phyloP scores from a whole-genome alignment of 1,140 invertebrate genomes.

The Octopus sinensis region DNA sequence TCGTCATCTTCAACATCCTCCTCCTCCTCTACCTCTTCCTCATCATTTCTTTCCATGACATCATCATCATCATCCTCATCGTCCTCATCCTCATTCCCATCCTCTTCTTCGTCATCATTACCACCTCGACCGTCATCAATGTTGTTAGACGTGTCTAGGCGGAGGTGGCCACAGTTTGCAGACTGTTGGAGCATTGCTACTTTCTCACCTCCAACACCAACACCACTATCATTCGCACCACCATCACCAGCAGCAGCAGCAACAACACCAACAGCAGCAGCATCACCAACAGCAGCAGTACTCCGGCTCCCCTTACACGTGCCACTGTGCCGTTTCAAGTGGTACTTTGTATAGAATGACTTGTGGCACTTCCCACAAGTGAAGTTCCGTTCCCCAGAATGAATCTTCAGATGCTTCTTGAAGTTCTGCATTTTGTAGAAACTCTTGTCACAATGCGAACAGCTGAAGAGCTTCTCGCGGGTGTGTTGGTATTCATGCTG shows the following conservation, averaged over 20 bases:
- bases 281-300: background rate
- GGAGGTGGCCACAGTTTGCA: no score
- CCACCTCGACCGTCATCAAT: no score
- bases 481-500: constrained; percentile 40
- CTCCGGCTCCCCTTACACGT: constrained; percentile 30
- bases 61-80: no score
- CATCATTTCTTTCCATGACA: no score
- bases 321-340: constrained; percentile 34
- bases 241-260: background rate
- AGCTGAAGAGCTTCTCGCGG: constrained; percentile 28
- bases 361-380: constrained; percentile 59
- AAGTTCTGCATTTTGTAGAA: constrained; percentile 51
- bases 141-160: no score
- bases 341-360: constrained; percentile 35
- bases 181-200: background rate
- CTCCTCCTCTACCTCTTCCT: background rate
- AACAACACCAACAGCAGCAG: background rate
- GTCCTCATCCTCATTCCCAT: no score
- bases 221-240: background rate
- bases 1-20: background rate
- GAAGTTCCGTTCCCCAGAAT: constrained; percentile 59
- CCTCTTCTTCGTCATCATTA: no score
- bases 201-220: background rate
- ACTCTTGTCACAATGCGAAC: constrained; percentile 26
- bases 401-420: constrained; percentile 59